phyloP scores from a whole-genome alignment of 2,797 vertebrate genomes.

The Amphiprion clarkii region DNA sequence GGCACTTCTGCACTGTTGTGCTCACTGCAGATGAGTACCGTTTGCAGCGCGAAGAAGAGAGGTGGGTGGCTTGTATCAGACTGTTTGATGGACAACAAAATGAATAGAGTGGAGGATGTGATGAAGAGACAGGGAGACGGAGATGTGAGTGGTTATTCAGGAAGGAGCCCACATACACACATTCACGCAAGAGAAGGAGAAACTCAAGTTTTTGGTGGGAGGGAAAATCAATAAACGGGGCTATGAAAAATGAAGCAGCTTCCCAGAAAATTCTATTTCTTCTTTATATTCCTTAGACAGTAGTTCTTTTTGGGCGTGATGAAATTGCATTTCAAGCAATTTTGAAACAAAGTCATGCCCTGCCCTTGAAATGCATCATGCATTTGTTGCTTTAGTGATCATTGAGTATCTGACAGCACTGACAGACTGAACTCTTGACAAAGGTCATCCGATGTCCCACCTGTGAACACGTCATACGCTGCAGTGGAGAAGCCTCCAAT shows the following conservation, averaged over 20 bases:
- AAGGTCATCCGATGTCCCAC: background rate
- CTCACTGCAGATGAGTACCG: constrained; percentile 15
- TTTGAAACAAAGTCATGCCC: constrained; percentile 8
- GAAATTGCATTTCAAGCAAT: constrained; percentile 26
- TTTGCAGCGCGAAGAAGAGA: constrained; percentile 7
- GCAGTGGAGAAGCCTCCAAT: too few relatives aligned
- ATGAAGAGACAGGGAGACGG: constrained; percentile 30
- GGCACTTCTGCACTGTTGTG: constrained; percentile 20
- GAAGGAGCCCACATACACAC: constrained; percentile 29
- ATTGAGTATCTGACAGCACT: background rate
- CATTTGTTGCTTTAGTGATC: background rate
- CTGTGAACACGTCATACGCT: too few relatives aligned
- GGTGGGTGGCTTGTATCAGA: constrained; percentile 46
- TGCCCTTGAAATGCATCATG: background rate
- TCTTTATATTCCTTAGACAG: constrained; percentile 27
- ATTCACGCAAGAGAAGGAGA: constrained; percentile 16
- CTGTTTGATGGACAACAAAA: constrained; percentile 52
- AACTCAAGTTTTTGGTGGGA: constrained; percentile 39
- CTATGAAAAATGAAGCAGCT: constrained; percentile 45
- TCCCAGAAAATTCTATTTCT: constrained; percentile 44
- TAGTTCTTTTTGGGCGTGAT: constrained; percentile 16
- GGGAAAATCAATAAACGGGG: constrained; percentile 55
- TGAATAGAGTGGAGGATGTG: constrained; percentile 44
- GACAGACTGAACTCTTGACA: background rate
- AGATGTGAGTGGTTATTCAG: constrained; percentile 36